Conservation (phyloP, 2,888 invertebrate species). For the Plutella xylostella region DNA sequence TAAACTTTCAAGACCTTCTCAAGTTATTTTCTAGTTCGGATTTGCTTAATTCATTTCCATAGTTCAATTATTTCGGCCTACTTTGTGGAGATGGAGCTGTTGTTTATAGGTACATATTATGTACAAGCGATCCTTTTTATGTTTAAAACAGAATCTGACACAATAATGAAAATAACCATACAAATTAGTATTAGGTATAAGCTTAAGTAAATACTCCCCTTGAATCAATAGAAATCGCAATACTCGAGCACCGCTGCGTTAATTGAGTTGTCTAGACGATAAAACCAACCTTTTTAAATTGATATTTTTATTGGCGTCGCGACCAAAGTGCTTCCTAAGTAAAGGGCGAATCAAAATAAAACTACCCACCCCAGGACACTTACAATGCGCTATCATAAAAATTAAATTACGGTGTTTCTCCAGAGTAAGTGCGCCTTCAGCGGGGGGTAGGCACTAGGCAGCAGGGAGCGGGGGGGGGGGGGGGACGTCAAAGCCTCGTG, state of each 20-base stretch:
- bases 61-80: constrained; percentile 10
- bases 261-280: neutral
- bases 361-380: constrained; percentile 49
- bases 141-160: too few species aligned
- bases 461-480: constrained; percentile 25
- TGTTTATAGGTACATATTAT: too few species aligned
- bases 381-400: constrained; percentile 67
- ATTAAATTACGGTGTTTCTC: constrained; percentile 64
- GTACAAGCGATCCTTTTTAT: too few species aligned
- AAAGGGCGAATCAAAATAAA: constrained; percentile 42
- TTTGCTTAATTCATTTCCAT: constrained; percentile 58
- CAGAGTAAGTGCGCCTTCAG: constrained; percentile 62
- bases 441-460: constrained; percentile 33
- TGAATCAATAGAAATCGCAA: too few species aligned
- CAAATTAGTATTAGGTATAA: too few species aligned
- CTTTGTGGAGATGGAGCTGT: too few species aligned
- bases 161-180: too few species aligned
- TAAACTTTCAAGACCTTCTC: constrained; percentile 69
- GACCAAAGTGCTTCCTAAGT: constrained; percentile 27
- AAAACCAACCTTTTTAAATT: neutral
- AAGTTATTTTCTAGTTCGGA: constrained; percentile 66
- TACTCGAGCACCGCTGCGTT: neutral
- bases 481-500: constrained; percentile 27
- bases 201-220: too few species aligned
- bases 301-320: constrained; percentile 3